Base-by-base conservation (phyloP, 2,797 vertebrate species). In the Lycodopsis pacificus region DNA sequence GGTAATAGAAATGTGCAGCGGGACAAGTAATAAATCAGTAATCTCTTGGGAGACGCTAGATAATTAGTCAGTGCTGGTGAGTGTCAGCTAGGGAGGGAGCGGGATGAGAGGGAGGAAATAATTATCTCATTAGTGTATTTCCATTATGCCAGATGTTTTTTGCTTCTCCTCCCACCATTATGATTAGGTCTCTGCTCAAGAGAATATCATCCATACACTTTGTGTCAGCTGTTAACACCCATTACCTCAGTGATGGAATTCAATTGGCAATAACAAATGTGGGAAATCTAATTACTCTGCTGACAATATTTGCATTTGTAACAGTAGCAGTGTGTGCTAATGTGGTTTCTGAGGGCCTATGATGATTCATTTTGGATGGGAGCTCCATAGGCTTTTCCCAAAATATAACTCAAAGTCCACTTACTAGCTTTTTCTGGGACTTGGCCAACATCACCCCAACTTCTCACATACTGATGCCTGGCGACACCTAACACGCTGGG, bases 121-220 rank as follows among this genome's bases (percentile, higher is more conserved):
- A 86, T 81, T 84, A 84, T 82, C 74, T 81, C 74, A 67, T 83
- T 83, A 85, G 76, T 68, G 48, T 73, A 56, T 79, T 82, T 73
- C 71, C 71, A 84, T 86, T 83, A 69, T 74, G 64, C 68, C 71
- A 69, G 53, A 66, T 13, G 6, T 46, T 68, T 57, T 54, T 64
- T 81, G 64, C 68, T 77, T 71, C 76, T 66, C 70, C 72, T 72
- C 71, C 63, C 79, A 58, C 61, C 38, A 53, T 59, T 48, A 27
- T 68, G 80, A 83, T 83, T 69, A 69, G 69, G 49, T 76, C 72
- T 75, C 30, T 75, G 53, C 78, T 71, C 56, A 69, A 62, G 30
- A 49, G 42, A 77, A 66, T 58, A 72, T 68, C 53, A 72, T 19
- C 30, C 27, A 7, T 65, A 57, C 9, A 66, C 67, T 71, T 59